Evolutionary conservation across 2,797 vertebrate genomes (phyloP), one percentile per base, ranked within the genome.

Genomic region (Alcedo atthis): DNA sequence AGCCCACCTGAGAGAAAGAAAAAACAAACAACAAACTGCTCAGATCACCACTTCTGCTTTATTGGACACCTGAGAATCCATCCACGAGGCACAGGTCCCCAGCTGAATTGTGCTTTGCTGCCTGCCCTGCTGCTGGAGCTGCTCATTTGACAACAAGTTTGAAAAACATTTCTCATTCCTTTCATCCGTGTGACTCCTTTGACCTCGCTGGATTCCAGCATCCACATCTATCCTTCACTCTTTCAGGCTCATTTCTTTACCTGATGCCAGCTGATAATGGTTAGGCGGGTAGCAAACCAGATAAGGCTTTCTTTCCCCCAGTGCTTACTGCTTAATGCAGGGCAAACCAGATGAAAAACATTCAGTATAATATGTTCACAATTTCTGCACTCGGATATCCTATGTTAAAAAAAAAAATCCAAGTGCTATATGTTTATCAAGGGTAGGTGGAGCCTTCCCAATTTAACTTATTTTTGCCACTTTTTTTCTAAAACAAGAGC

Each of bases 221-320:
- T 85, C 73, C 89, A 57, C 57, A 92, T n/a, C 74, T 91, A 62
- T 85, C 81, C 89, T 93, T 90, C 75, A 25, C 68, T 92, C 64
- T 94, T 95, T 94, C 87, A 96, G 92, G 81, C 92, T 92, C 93
- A 91, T 93, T 95, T 95, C 93, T 87, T 89, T 67, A 83, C 82
- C 66, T 93, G 95, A 92, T 95, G 73, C 55, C 59, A 91, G 66
- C 35, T 89, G 95, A 96, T 94, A 95, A 87, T 48, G 42, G 19
- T 75, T 77, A 94, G 86, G 92, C n/a, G 4, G 88, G 86, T 89
- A 94, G 92, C 61, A 92, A 89, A 71, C 61, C 30, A 87, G 89
- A 92, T 92, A 94, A 95, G 86, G 71, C 61, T 92, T 93, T 89
- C 54, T 61, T 26, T 80, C 49, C 61, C 35, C 16, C 57, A 49